Evolutionary conservation across 2,888 invertebrate species (phyloP).

Genomic region (Pseudoips prasinana): DNA sequence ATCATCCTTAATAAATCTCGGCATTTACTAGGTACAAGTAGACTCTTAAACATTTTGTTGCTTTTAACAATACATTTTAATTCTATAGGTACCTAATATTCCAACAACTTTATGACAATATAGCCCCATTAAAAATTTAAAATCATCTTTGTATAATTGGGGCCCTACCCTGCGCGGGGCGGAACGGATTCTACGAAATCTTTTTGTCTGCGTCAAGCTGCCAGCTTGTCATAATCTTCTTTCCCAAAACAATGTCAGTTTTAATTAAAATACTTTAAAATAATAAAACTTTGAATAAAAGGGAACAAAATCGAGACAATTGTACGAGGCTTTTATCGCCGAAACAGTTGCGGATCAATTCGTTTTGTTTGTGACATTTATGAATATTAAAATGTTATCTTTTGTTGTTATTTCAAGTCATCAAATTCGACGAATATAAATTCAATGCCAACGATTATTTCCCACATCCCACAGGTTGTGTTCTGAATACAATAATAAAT

Average conservation of each 20-base stretch:
- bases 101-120: constrained; percentile 37
- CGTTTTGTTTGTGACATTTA: constrained; percentile 44
- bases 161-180: constrained; percentile 44
- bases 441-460: constrained; percentile 23
- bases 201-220: constrained; percentile 59
- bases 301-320: constrained; percentile 43
- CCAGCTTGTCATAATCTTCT: constrained; percentile 61
- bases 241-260: constrained; percentile 60
- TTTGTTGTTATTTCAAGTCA: constrained; percentile 27
- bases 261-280: constrained; percentile 66
- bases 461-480: too few relatives aligned
- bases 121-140: constrained; percentile 50
- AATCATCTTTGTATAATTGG: too few relatives aligned
- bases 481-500: too few relatives aligned
- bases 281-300: constrained; percentile 51
- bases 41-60: too few relatives aligned
- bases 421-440: constrained; percentile 19
- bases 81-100: too few relatives aligned
- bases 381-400: constrained; percentile 46
- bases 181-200: constrained; percentile 52
- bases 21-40: too few relatives aligned
- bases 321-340: constrained; percentile 44
- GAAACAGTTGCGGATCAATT: constrained; percentile 41
- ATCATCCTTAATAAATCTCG: too few relatives aligned
- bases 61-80: too few relatives aligned